phyloP scores from a whole-genome alignment of 35 echinoderm and acorn worm genomes.

The Chiridota heheva region DNA sequence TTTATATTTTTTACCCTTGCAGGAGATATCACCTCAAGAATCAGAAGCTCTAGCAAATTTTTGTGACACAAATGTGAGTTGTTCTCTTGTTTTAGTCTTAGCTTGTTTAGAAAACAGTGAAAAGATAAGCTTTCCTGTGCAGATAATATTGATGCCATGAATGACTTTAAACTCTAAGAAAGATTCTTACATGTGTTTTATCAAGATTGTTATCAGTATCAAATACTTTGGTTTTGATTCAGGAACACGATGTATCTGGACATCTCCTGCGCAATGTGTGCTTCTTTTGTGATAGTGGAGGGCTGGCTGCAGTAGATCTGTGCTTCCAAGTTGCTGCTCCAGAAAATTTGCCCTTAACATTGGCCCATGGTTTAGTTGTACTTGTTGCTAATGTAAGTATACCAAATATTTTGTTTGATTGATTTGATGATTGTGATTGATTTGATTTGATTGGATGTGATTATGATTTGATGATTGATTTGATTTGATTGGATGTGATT shows the following conservation, averaged over 20 bases:
- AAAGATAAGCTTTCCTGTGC: no score
- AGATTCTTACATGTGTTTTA: no score
- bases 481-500: no score
- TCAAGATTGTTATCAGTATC: not conserved
- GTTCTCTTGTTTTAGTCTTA: no score
- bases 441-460: no score
- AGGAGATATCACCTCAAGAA: constrained; percentile 85
- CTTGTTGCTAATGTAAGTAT: constrained; percentile 83
- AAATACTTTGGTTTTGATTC: constrained; percentile 5
- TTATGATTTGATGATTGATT: no score
- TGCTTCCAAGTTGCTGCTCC: constrained; percentile 69
- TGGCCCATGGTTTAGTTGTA: constrained; percentile 69
- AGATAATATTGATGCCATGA: no score
- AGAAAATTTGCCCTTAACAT: constrained; percentile 60
- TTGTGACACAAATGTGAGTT: constrained; percentile 89
- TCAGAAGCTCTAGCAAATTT: constrained; percentile 82
- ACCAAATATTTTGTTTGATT: not conserved
- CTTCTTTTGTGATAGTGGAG: constrained; percentile 92
- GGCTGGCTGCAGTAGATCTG: constrained; percentile 62
- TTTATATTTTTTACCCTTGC: constrained; percentile 3
- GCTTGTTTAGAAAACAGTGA: no score
- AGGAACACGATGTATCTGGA: constrained; percentile 80
- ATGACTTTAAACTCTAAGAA: no score
- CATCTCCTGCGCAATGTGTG: constrained; percentile 79
- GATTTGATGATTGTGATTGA: not conserved